Evolutionary conservation across 2,113 vertebrate species (phyloP).

Genomic region (Takifugu bimaculatus): DNA sequence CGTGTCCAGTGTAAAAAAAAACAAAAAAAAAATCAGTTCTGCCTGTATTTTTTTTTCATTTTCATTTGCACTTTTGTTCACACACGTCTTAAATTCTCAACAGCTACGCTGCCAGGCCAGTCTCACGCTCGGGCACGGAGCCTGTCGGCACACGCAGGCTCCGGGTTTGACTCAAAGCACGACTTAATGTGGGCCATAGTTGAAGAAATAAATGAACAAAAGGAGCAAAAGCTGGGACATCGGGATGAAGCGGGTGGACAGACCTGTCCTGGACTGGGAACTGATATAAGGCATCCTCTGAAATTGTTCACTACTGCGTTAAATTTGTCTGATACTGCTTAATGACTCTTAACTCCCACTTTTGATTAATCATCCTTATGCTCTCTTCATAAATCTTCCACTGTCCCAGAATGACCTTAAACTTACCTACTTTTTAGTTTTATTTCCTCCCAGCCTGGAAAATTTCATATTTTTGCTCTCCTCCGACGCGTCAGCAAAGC

Average conservation of each 20-base stretch:
- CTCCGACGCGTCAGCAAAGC: too few species aligned
- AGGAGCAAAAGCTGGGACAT: neutral
- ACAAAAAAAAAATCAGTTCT: too few species aligned
- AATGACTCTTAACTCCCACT: too few species aligned
- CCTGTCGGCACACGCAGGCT: conserved; percentile 26
- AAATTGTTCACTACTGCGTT: too few species aligned
- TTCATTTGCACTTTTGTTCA: conserved; percentile 11
- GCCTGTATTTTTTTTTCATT: neutral
- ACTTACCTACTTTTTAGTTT: too few species aligned
- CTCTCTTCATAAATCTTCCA: too few species aligned
- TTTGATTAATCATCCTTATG: too few species aligned
- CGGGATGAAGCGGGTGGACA: too few species aligned
- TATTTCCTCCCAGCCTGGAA: too few species aligned
- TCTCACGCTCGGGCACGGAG: conserved; percentile 5
- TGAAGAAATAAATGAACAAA: conserved; percentile 24
- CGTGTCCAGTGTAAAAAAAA: neutral
- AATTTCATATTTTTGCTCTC: too few species aligned
- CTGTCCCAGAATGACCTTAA: conserved; percentile 2
- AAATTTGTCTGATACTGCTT: too few species aligned
- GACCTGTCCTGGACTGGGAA: neutral
- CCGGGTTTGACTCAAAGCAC: conserved; percentile 38
- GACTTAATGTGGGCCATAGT: conserved; percentile 42
- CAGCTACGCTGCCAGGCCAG: conserved; percentile 28
- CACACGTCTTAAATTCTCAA: conserved; percentile 29
- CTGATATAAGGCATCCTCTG: neutral